Percentiles rank a stretch among this genome's conserved stretches.
Conservation (phyloP, 1,140 invertebrate species). For the Rhagoletis zephyria region DNA sequence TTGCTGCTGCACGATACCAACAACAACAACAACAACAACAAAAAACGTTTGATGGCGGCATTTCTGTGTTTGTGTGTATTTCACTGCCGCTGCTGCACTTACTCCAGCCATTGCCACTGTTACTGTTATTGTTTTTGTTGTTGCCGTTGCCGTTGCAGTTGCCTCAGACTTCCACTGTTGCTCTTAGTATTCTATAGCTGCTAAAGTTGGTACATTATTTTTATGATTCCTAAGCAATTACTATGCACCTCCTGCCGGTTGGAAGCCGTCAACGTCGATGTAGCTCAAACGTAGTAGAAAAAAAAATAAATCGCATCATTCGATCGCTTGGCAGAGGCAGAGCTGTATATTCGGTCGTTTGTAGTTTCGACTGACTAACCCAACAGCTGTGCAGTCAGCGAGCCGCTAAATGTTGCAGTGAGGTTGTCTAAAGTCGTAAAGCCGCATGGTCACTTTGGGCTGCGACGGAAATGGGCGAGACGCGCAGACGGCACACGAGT, state of each 20-base stretch:
- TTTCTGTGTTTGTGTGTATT: background rate
- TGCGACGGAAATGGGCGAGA: background rate
- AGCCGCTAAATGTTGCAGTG: background rate
- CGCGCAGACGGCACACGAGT: background rate
- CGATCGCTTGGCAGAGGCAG: background rate
- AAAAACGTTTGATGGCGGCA: background rate
- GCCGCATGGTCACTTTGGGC: background rate
- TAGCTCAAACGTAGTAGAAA: background rate
- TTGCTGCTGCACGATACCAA: background rate
- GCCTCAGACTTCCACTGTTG: background rate
- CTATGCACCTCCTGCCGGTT: background rate
- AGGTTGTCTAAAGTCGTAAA: background rate
- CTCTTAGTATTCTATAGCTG: constrained; percentile 8
- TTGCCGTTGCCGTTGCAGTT: too few species aligned
- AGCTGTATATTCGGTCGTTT: background rate
- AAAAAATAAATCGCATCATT: background rate
- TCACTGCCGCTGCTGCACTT: background rate
- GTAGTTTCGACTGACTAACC: background rate
- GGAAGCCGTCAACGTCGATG: background rate
- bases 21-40: background rate
- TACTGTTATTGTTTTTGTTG: background rate
- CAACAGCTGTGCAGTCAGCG: constrained; percentile 4
- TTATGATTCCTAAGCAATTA: constrained; percentile 34
- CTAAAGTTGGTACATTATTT: constrained; percentile 7
- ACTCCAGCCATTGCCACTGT: constrained; percentile 28